Base-by-base conservation (phyloP, 1,140 invertebrate species). In the Dolichoris vasculosae region DNA sequence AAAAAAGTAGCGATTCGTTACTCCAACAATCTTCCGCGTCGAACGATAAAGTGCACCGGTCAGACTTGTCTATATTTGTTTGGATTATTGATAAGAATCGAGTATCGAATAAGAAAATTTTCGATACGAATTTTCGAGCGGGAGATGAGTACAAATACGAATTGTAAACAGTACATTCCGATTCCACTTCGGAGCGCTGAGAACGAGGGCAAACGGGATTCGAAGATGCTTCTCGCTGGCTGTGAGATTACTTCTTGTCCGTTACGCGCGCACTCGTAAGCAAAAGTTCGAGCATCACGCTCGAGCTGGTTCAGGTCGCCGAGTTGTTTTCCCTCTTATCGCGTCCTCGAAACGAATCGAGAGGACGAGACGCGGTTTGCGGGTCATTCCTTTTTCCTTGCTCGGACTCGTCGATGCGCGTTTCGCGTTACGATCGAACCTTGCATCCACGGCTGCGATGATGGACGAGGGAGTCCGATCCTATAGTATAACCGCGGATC, bases 231-330 rank as follows among this genome's bases (percentile, higher is more conserved):
- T 26, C 13, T 59, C 9, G 26, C 55, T 13, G 9, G 23, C 23
- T 20, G 20, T 17, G 15, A 59, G 55, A 59, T 59, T 59, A 26
- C 20, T 59, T 59, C 9, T 59, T 59, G 55, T 63, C 55, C 35
- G 55, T 48, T 81, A 73, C 81, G 69, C 69, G 40, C 67, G 48
- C 30, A 55, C 59, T 71, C 81, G 38, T 82, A 82, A 71, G 40
- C n/a, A n/a, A 73, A 73, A 82, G 51, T 67, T 38, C n/a, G 67
- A n/a, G 38, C 30, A 23, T n/a, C 6, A 23, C 63, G 26, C 7
- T 73, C 43, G 26, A 77, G 8, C 63, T 71, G 63, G 64, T 69
- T 82, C 64, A n/a, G n/a, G 59, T 38, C 64, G 77, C 55, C 77
- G 64, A 51, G 23, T 35, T n/a, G n/a, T 43, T 82, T 71, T 32